Evolutionary conservation across 1,140 invertebrate genomes (phyloP).

Genomic region (Drosophila ironensis): DNA sequence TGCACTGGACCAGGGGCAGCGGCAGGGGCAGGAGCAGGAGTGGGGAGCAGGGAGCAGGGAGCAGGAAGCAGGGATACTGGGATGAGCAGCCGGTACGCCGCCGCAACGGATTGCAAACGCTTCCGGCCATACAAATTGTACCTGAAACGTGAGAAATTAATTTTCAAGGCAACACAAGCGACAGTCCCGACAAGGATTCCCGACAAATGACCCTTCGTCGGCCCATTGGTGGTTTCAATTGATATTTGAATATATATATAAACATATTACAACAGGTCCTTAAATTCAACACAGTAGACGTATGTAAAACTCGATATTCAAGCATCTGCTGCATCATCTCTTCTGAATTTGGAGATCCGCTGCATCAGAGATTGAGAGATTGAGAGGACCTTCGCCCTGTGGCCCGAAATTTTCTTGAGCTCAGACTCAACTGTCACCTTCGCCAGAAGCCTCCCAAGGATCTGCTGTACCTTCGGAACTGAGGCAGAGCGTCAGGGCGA

Average conservation of each 20-base stretch:
- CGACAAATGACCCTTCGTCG: not conserved
- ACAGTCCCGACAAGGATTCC: not conserved
- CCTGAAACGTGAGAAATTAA: slow-evolving; percentile 72
- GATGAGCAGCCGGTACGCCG: not conserved
- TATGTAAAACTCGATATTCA: too few relatives aligned
- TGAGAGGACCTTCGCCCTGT: not conserved
- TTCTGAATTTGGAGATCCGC: too few relatives aligned
- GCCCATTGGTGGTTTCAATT: too few relatives aligned
- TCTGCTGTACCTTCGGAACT: too few relatives aligned
- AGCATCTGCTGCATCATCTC: too few relatives aligned
- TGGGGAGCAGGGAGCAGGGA: not conserved
- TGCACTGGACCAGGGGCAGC: not conserved
- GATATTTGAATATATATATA: too few relatives aligned
- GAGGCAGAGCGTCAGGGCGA: too few relatives aligned
- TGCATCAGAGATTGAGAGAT: too few relatives aligned
- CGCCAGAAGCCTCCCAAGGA: too few relatives aligned
- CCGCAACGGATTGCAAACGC: slow-evolving; percentile 52
- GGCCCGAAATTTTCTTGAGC: not conserved
- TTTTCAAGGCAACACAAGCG: slow-evolving; percentile 39
- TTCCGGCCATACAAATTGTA: slow-evolving; percentile 72
- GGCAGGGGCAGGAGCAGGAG: not conserved
- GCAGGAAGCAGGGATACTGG: not conserved
- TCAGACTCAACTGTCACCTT: too few relatives aligned
- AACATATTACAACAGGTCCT: too few relatives aligned
- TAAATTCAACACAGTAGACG: too few relatives aligned